Evolutionary conservation across 2,888 invertebrate genomes (phyloP), one percentile per base, ranked within the genome.

Genomic region (Euphydryas editha): DNA sequence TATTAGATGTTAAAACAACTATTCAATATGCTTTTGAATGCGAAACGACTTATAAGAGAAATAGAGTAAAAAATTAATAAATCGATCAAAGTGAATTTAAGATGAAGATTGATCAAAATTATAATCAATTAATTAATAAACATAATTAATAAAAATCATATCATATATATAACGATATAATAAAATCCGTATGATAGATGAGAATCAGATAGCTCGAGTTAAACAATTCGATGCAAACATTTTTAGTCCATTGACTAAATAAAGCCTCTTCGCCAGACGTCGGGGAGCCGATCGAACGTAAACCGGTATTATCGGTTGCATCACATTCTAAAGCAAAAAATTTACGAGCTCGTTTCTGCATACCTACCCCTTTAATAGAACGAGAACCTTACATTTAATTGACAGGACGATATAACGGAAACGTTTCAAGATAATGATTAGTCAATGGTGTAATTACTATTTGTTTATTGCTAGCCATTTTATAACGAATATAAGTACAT

Each of bases 301-400:
- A 89, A 90, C 90, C 89, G 89, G 91, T 90, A 84, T 70, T 65
- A 78, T 81, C 81, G 81, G 84, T 86, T 87, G 83, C 84, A 83
- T 83, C 81, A 82, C 77, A 81, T 78, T 77, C 77, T 77, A 78
- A 70, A 78, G 80, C 80, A 82, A 83, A 84, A 83, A 83, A 68
- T 68, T 57, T 64, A 64, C 68, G 56, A 68, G 69, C 70, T 59
- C 42, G 69, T 72, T 72, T 71, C 72, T 76, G 73, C 69, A 65
- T 70, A 71, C 66, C 59, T 70, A 71, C 66, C 59, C 62, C 66
- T 68, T 65, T 62, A 65, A 67, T 68, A 69, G 37, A 55, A 57
- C 24, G 49, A 67, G 51, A 30, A 64, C 49, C 55, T 67, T 58
- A 70, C 56, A 55, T 62, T 62, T 70, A 70, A 62, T 59, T 67